Evolutionary conservation across 2,888 invertebrate species (phyloP), one percentile per base, ranked within the genome.

Genomic region (Zaprionus bogoriensis): DNA sequence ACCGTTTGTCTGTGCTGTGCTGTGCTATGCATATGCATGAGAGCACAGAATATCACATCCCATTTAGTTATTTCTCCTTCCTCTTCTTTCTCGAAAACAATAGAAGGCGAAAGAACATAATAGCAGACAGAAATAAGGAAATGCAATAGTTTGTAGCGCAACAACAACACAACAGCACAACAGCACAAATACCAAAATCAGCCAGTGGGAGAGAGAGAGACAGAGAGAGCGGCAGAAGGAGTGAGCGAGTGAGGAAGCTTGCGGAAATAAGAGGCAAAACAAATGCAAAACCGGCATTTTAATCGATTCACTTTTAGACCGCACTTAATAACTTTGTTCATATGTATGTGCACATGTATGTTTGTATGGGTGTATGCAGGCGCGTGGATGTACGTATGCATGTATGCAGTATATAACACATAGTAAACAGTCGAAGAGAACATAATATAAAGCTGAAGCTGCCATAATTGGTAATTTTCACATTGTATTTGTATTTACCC

Each of bases 271-370:
- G 47, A 63, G 44, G 51, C 54, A 65, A 46, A 52, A 25, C 30
- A 67, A 63, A 68, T 61, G 59, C 59, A 77, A 77, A 79, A 80
- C 81, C 79, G 84, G 79, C 79, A 81, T 81, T 83, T 80, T 61
- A 62, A 67, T 67, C 45, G 53, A 72, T 62, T 54, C 60, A 30
- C 22, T 30, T 66, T 64, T 27, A 28, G 42, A 57, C 28, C 57
- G 10, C 59, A 68, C 17, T 60, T 60, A 38, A 41, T 50, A 57
- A 54, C 14, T 36, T 32, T 36, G 32, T 17, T 5, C 14, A 7
- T 14, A 2, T 28, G n/a, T 10, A 6, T 30, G 28, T n/a, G 28
- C 14, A 7, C 7, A 2, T 28, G n/a, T 10, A 6, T 30, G 28
- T n/a, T n/a, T n/a, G n/a, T n/a, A n/a, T n/a, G 28, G 10, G 12